phyloP scores from a whole-genome alignment of 2,113 vertebrate species.

The Prietella phreatophila region DNA sequence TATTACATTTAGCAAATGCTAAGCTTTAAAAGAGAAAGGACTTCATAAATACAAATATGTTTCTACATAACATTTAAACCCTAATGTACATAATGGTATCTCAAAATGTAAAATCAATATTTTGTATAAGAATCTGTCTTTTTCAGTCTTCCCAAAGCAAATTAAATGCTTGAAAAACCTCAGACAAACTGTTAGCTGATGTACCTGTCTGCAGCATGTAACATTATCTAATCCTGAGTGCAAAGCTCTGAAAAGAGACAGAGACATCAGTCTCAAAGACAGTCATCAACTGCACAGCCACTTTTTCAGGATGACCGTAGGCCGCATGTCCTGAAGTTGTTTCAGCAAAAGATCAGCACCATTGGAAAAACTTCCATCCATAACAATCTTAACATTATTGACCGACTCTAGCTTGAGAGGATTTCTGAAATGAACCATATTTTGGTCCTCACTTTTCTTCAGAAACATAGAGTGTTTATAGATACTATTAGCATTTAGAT shows the following conservation, averaged over 20 bases:
- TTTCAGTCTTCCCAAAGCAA: conserved; percentile 45
- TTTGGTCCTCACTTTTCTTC: conserved; percentile 68
- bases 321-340: conserved; percentile 97
- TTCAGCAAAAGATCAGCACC: conserved; percentile 85
- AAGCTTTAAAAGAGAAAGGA: conserved; percentile 80
- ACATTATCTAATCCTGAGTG: conserved; percentile 83
- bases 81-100: conserved; percentile 72
- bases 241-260: conserved; percentile 69
- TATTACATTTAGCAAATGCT: conserved; percentile 83
- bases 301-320: conserved; percentile 85
- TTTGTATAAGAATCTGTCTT: conserved; percentile 52
- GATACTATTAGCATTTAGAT: conserved; percentile 56
- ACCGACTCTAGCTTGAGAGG: conserved; percentile 83
- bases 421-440: conserved; percentile 85
- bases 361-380: conserved; percentile 87
- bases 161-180: conserved; percentile 50
- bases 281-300: conserved; percentile 69
- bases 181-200: conserved; percentile 58
- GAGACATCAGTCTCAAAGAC: conserved; percentile 61
- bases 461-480: conserved; percentile 59
- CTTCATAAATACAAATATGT: conserved; percentile 91
- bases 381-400: conserved; percentile 90
- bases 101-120: conserved; percentile 56
- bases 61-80: conserved; percentile 73
- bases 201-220: conserved; percentile 76